phyloP scores from a whole-genome alignment of 2,797 vertebrate species.

The Sebastes taczanowskii region DNA sequence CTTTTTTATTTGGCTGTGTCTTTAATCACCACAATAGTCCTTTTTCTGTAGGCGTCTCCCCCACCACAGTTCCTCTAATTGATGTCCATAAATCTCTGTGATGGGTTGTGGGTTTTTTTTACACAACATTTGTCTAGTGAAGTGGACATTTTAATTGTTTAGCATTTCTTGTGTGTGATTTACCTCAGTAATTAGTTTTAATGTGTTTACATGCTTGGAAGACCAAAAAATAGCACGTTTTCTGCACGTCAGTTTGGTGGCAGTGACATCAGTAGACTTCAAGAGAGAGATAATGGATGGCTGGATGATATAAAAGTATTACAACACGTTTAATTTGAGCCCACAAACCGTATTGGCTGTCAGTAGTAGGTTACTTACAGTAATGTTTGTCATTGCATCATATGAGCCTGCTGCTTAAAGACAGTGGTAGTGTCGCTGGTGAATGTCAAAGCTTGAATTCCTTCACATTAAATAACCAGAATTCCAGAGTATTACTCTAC shows the following conservation, averaged over 20 bases:
- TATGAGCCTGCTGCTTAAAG: not conserved
- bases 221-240: not conserved
- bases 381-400: not conserved
- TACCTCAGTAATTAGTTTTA: not conserved
- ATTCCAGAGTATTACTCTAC: not conserved
- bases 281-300: not conserved
- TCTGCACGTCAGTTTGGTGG: not conserved
- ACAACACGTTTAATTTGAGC: not conserved
- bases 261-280: not conserved
- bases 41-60: not conserved
- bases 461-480: not conserved
- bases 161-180: not conserved
- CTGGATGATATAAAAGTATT: not conserved
- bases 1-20: not conserved
- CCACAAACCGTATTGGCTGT: not conserved
- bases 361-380: not conserved
- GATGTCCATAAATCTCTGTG: too few relatives aligned
- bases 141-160: not conserved
- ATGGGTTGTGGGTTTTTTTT: not conserved
- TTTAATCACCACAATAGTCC: not conserved
- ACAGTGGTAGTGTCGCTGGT: not conserved
- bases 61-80: not conserved
- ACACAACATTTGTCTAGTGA: not conserved
- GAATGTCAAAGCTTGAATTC: not conserved
- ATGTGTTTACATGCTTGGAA: not conserved